Percentiles rank a stretch among this genome's conserved stretches.
phyloP scores from a whole-genome alignment of 2,888 invertebrate species.

The Lepidocyrtinus sp. region DNA sequence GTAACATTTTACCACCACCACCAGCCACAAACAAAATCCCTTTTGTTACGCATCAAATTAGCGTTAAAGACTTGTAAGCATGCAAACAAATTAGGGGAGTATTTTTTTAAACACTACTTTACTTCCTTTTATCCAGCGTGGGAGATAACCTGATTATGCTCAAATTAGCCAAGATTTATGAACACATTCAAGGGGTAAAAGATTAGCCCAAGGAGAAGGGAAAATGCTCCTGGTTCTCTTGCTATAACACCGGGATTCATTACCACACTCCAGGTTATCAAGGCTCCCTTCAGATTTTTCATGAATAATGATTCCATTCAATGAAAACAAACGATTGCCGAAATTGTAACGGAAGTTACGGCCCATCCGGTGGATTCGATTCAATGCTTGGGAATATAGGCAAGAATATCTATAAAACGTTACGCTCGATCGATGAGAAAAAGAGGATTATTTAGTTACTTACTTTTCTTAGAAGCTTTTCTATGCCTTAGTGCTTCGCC shows the following conservation, averaged over 20 bases:
- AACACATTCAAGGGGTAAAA: neutral
- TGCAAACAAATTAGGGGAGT: neutral
- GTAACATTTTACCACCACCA: neutral
- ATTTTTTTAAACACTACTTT: neutral
- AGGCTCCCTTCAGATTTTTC: no score
- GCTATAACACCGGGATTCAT: no score
- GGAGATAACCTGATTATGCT: no score
- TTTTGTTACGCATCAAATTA: neutral
- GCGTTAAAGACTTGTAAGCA: neutral
- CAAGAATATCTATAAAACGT: no score
- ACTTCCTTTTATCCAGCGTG: no score
- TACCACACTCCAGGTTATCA: no score
- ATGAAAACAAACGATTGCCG: constrained; percentile 36
- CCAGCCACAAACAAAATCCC: neutral
- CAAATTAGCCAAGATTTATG: neutral
- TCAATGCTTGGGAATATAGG: no score
- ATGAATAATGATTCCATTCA: neutral
- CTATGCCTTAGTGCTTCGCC: no score
- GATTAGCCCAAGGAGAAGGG: neutral
- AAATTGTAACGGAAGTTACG: constrained; percentile 66
- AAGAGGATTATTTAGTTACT: no score
- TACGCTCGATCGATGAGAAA: no score
- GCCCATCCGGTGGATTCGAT: constrained; percentile 69
- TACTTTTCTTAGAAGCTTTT: no score
- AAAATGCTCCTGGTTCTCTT: no score